Base-by-base conservation (phyloP, 2,888 invertebrate species). In the Ectobius pallidus region DNA sequence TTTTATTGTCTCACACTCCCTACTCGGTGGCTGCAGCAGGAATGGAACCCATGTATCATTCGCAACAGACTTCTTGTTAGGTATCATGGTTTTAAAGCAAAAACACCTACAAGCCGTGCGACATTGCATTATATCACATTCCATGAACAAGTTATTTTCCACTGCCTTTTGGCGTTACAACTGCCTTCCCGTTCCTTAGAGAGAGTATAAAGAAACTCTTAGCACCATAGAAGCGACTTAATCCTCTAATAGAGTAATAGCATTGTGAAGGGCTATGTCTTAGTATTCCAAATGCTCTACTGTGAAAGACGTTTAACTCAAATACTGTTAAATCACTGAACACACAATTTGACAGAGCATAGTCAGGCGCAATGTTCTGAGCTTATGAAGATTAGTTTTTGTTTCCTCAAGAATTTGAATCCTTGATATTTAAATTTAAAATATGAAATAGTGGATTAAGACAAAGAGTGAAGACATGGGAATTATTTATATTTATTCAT, bases 31-130 rank as follows among this genome's bases (percentile, higher is more conserved):
- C 67, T 30, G 16, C 58, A 49, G 69, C 69, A 62, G 62, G 32
- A 69, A 62, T 72, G 72, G 72, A 62, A 69, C 44, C 22, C 69
- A 69, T 69, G 72, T 27, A 72, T 72, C 72, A 72, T 72, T 44
- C 44, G 61, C 32, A 49, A 30, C 16, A 72, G 69, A 62, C 72
- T 72, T 72, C 69, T 69, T 72, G 69, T 72, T 58, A 69, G 69
- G 69, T 67, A 68, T 68, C 67, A 44, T 42, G 58, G 65, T 55
- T 72, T 68, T 69, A 46, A 62, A 69, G 63, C 39, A 55, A 58
- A 55, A 65, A 71, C 71, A 67, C 71, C 63, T 69, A 58, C 72
- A 72, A 49, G 61, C 27, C 18, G 27, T 67, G 71, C 25, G 71
- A 22, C 67, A 67, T 34, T 52, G 39, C 72, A 61, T 69, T 69